Conservation (phyloP, 2,797 vertebrate species). For the Eulemur rubriventer region DNA sequence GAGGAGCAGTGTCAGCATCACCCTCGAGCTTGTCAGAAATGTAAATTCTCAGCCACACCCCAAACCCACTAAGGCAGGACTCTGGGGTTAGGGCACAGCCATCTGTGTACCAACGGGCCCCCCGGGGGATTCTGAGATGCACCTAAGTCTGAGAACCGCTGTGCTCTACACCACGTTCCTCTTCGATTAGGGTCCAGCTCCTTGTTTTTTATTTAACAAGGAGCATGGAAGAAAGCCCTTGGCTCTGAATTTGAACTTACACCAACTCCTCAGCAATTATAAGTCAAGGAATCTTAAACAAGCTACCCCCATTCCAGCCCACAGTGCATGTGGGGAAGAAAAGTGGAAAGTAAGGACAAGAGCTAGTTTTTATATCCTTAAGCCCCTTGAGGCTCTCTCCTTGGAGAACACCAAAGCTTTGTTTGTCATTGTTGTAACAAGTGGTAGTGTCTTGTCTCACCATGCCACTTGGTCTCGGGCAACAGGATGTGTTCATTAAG, state of each 20-base stretch:
- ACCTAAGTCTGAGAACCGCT: not conserved
- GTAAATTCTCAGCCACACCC: not conserved
- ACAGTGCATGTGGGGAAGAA: not conserved
- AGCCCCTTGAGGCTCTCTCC: not conserved
- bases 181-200: not conserved
- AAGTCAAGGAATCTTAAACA: not conserved
- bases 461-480: not conserved
- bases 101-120: not conserved
- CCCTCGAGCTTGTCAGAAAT: not conserved
- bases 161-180: not conserved
- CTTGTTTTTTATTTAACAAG: not conserved
- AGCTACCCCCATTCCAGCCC: not conserved
- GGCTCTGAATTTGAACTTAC: not conserved
- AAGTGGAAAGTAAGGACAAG: not conserved
- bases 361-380: not conserved
- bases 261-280: not conserved
- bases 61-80: not conserved
- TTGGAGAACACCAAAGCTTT: not conserved
- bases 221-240: not conserved
- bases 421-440: not conserved
- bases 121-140: not conserved
- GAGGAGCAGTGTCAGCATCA: not conserved
- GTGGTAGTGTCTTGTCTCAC: not conserved
- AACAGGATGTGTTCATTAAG: not conserved
- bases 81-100: not conserved